phyloP scores from a whole-genome alignment of 2,888 invertebrate genomes.

The Limnephilus lunatus region DNA sequence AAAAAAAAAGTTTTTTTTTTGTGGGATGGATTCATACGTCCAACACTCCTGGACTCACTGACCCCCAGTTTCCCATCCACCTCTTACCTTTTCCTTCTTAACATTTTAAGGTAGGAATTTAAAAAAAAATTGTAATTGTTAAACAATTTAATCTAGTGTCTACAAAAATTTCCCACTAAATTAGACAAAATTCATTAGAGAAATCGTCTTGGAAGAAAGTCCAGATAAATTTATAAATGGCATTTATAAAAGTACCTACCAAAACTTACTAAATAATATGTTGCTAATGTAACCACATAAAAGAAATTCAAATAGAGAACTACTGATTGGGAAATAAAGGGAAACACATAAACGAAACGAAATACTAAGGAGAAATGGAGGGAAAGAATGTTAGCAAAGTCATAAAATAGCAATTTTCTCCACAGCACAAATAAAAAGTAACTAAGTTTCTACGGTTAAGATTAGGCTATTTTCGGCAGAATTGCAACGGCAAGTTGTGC shows the following conservation, averaged over 20 bases:
- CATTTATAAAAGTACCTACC: not conserved
- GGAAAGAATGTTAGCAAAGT: not conserved
- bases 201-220: not conserved
- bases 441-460: not conserved
- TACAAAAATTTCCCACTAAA: not conserved
- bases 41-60: too few species aligned
- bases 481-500: not conserved
- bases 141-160: not conserved
- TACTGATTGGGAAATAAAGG: conserved; percentile 5
- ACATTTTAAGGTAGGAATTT: too few species aligned
- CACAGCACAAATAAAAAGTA: not conserved
- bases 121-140: too few species aligned
- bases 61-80: too few species aligned
- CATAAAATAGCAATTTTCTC: not conserved
- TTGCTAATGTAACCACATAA: not conserved
- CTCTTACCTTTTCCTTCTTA: too few species aligned
- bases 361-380: not conserved
- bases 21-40: too few species aligned
- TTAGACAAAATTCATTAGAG: not conserved
- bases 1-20: too few species aligned
- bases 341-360: not conserved
- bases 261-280: not conserved
- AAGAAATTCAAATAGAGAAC: not conserved
- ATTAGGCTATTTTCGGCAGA: not conserved
- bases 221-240: not conserved